Percentiles rank a stretch among this genome's conserved stretches.
Conservation (phyloP, 2,113 vertebrate genomes). For the Plectropomus leopardus region DNA sequence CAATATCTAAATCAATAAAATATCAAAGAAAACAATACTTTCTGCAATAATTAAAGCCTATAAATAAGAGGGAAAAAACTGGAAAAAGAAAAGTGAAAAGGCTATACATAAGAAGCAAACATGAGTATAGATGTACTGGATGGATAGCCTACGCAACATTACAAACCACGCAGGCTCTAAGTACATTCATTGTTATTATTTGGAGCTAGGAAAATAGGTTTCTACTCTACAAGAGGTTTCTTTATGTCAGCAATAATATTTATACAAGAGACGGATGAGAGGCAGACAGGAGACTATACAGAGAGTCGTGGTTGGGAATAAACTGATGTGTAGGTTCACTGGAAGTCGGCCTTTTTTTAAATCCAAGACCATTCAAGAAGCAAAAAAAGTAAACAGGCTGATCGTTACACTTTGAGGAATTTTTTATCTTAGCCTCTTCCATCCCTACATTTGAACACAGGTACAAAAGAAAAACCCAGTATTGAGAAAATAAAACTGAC, state of each 20-base stretch:
- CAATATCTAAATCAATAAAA: constrained; percentile 14
- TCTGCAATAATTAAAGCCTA: constrained; percentile 44
- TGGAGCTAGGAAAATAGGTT: constrained; percentile 67
- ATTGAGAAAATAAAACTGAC: constrained; percentile 3
- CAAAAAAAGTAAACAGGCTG: constrained; percentile 20
- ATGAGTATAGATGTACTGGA: constrained; percentile 52
- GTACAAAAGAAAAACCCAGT: background rate
- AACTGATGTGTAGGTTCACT: background rate
- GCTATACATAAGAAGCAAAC: constrained; percentile 52
- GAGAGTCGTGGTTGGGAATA: constrained; percentile 31
- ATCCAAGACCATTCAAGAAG: constrained; percentile 39
- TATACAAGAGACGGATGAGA: constrained; percentile 55
- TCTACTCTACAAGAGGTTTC: constrained; percentile 61
- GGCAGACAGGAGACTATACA: constrained; percentile 48
- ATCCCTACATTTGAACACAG: background rate
- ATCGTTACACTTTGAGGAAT: constrained; percentile 19
- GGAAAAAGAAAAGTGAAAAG: constrained; percentile 13
- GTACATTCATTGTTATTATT: constrained; percentile 76
- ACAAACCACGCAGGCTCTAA: constrained; percentile 59
- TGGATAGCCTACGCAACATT: constrained; percentile 42
- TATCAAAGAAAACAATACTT: constrained; percentile 49
- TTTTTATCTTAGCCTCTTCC: constrained; percentile 28
- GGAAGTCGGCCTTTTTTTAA: background rate
- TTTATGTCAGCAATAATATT: constrained; percentile 51
- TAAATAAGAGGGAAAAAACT: constrained; percentile 45